Base-by-base conservation (phyloP, 1,140 invertebrate genomes). In the Choristoneura fumiferana region DNA sequence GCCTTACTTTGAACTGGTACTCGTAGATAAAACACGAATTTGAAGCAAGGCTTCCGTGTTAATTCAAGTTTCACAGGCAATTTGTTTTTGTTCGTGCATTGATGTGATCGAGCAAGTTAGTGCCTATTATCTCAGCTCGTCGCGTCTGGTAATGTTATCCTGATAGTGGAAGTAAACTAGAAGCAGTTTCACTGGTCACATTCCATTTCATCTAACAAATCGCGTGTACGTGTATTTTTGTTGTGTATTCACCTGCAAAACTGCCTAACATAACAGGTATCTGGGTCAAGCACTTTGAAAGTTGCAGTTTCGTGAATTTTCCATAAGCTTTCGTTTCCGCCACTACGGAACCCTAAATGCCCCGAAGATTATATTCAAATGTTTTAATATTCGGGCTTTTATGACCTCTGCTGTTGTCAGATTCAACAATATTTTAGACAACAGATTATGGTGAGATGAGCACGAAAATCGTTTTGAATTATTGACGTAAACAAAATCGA, bases 261-360 rank as follows among this genome's bases (percentile, higher is more conserved):
- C 40, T 22, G 43, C 43, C 22, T 29, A 33, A 14, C 17, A 43
- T 43, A 18, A 22, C 18, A 18, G 18, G 10, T 49, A 22, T 49
- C 43, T 49, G 14, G 43, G 43, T 49, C 43, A 49, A 49, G 43
- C 43, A 18, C 43, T 49, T 49, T n/a, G 18, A 49, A 49, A 49
- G 43, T 49, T 49, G 43, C 18, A 49, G 18, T 49, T 29, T 29
- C 18, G 18, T 49, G 43, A 49, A 29, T 49, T 49, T 49, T 49
- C 18, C 43, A 49, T 49, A 29, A 29, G 12, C 43, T 49, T n/a
- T 49, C 18, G 40, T 45, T 29, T n/a, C 18, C 22, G 43, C 22
- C 43, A 29, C 43, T 29, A 12, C 8, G 29, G n/a, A 49, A 49
- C 43, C n/a, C 43, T 29, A 10, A 17, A 18, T 45, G 9, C 15